A percentile compares a stretch with the other conserved stretches of the same genome.
These are phyloP conservation scores for Phortica variegata DNA, from an alignment of 1,140 invertebrate genomes.

Conservation along the genomic window DNA sequence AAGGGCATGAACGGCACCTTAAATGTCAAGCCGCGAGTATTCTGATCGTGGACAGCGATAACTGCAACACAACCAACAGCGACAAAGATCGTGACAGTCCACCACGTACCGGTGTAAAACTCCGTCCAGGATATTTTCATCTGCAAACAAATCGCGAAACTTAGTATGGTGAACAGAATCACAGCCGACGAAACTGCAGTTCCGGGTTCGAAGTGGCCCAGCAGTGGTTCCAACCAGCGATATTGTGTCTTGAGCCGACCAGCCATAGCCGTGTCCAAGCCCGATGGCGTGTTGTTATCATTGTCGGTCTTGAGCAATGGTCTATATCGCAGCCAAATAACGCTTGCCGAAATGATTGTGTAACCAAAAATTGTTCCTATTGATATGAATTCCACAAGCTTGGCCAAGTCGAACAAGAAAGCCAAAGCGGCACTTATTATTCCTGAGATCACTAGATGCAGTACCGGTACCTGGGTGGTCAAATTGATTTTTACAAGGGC, in stretches of 20 bases:
- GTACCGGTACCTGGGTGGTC: slow-evolving; percentile 79
- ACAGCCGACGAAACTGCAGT: slow-evolving; percentile 69
- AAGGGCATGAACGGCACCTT: slow-evolving; percentile 81
- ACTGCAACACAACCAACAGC: slow-evolving; percentile 68
- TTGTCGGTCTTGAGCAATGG: slow-evolving; percentile 59
- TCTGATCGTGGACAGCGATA: slow-evolving; percentile 82
- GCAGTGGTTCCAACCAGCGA: slow-evolving; percentile 69
- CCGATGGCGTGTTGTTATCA: slow-evolving; percentile 41
- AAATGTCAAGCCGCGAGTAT: slow-evolving; percentile 72
- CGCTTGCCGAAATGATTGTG: slow-evolving; percentile 85
- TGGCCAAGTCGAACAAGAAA: slow-evolving; percentile 83
- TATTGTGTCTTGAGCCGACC: slow-evolving; percentile 69
- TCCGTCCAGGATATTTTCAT: slow-evolving; percentile 57
- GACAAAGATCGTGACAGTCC: slow-evolving; percentile 59
- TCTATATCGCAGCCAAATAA: slow-evolving; percentile 81
- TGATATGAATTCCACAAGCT: slow-evolving; percentile 91
- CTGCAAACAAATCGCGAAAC: slow-evolving; percentile 65
- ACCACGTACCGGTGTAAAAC: slow-evolving; percentile 59
- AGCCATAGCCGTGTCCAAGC: slow-evolving; percentile 57
- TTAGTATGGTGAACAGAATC: slow-evolving; percentile 68
- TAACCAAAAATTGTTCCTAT: slow-evolving; percentile 90
- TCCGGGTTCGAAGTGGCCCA: slow-evolving; percentile 70
- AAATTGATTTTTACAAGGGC: slow-evolving; percentile 81
- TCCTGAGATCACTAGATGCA: slow-evolving; percentile 79
- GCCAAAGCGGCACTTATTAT: slow-evolving; percentile 76